Evolutionary conservation across 2,888 invertebrate genomes (phyloP).

Genomic region (Allacma fusca): DNA sequence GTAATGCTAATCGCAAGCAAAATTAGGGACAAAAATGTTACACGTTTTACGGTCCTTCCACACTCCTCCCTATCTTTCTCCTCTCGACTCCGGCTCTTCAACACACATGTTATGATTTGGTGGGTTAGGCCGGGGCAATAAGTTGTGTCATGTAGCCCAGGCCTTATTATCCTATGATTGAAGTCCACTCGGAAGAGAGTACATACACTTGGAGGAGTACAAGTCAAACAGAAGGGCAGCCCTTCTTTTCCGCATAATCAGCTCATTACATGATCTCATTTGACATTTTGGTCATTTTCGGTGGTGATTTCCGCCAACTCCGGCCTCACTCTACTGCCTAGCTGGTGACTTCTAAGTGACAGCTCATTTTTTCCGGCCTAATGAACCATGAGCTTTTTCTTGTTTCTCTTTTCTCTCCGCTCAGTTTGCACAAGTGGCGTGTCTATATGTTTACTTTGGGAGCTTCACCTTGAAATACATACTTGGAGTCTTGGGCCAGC

Average conservation of each 20-base stretch:
- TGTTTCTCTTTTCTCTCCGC: constrained; percentile 20
- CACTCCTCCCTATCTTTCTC: neutral
- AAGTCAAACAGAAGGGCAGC: constrained; percentile 14
- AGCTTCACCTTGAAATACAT: neutral
- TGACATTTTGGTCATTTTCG: constrained; percentile 53
- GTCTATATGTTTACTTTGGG: neutral
- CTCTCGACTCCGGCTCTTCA: neutral
- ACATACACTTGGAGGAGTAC: neutral
- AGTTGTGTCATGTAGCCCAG: neutral
- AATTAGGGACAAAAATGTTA: constrained; percentile 41
- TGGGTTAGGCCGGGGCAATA: neutral
- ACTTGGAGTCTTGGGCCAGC: too few relatives aligned
- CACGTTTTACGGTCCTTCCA: neutral
- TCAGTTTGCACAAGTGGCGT: neutral
- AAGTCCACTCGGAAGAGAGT: neutral
- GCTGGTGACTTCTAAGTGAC: constrained; percentile 48
- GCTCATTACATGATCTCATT: constrained; percentile 52
- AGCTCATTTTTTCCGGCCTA: constrained; percentile 54
- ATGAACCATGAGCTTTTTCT: constrained; percentile 52
- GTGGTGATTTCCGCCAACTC: constrained; percentile 47
- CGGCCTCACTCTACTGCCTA: constrained; percentile 27
- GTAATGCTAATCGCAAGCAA: constrained; percentile 34
- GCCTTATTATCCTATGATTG: neutral
- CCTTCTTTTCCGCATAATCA: constrained; percentile 52
- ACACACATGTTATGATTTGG: constrained; percentile 1